Evolutionary conservation across 2,888 invertebrate species (phyloP).

Genomic region (Microctonus aethiopoides): DNA sequence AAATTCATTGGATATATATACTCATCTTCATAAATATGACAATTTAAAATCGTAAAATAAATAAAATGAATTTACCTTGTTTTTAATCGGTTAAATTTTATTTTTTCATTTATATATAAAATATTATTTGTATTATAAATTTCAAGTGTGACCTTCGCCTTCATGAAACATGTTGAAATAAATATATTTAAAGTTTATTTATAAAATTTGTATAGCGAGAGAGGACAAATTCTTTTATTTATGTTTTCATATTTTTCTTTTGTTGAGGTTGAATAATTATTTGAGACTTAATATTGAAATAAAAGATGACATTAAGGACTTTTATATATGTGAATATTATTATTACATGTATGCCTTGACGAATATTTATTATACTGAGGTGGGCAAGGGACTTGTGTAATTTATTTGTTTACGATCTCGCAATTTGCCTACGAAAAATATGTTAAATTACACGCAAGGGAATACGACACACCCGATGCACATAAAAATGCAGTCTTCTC

Average conservation of each 20-base stretch:
- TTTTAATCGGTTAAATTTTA: neutral
- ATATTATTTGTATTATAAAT: too few species aligned
- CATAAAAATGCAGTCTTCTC: neutral
- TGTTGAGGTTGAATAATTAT: neutral
- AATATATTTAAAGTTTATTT: neutral
- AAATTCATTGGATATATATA: conserved; percentile 27
- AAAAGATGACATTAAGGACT: neutral
- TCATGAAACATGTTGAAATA: neutral
- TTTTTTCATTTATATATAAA: too few species aligned
- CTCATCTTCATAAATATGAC: neutral
- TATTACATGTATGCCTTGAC: neutral
- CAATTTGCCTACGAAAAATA: conserved; percentile 17
- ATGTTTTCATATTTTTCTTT: neutral
- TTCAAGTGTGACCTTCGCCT: neutral
- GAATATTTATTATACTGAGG: conserved; percentile 1
- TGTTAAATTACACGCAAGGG: conserved; percentile 18
- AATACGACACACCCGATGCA: conserved; percentile 5
- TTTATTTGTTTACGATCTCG: conserved; percentile 21
- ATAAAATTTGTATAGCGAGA: neutral
- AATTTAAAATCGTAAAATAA: conserved; percentile 1
- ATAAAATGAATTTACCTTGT: neutral
- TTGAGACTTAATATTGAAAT: neutral
- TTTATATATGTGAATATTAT: neutral
- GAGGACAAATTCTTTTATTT: neutral
- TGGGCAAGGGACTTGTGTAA: conserved; percentile 8